Evolutionary conservation across 2,888 invertebrate genomes (phyloP).

Genomic region (Caenorhabditis plicata): DNA sequence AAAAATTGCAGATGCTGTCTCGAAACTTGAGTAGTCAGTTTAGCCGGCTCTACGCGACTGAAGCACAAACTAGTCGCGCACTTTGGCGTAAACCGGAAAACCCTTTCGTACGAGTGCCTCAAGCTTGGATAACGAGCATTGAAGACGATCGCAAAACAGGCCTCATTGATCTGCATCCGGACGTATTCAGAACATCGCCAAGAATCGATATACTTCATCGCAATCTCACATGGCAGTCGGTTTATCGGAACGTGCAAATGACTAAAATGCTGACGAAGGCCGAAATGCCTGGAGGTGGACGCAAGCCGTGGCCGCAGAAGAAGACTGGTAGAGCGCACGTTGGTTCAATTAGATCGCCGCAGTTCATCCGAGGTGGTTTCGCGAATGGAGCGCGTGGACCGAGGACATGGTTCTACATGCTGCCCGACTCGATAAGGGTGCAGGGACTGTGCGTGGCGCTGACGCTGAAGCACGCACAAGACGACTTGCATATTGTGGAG

Average conservation of each 20-base stretch:
- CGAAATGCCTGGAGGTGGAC: slow-evolving; percentile 84
- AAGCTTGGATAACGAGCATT: slow-evolving; percentile 46
- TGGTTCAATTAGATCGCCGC: slow-evolving; percentile 85
- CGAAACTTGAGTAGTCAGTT: slow-evolving; percentile 9
- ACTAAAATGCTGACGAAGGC: slow-evolving; percentile 78
- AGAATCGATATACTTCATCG: slow-evolving; percentile 60
- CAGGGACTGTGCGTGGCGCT: slow-evolving; percentile 78
- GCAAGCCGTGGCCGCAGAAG: slow-evolving; percentile 93
- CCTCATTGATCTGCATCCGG: slow-evolving; percentile 81
- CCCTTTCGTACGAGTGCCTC: slow-evolving; percentile 43
- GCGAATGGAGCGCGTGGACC: slow-evolving; percentile 89
- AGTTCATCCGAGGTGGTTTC: slow-evolving; percentile 73
- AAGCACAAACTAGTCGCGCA: slow-evolving; percentile 12
- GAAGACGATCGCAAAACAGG: slow-evolving; percentile 37
- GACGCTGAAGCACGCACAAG: slow-evolving; percentile 86
- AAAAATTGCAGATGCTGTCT: slow-evolving; percentile 30
- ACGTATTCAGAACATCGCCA: slow-evolving; percentile 57
- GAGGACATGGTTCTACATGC: slow-evolving; percentile 87
- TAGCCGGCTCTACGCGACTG: slow-evolving; percentile 5
- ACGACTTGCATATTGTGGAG: slow-evolving; percentile 88
- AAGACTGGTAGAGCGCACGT: slow-evolving; percentile 86
- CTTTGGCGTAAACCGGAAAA: slow-evolving; percentile 41
- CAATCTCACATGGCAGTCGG: slow-evolving; percentile 74
- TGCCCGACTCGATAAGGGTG: slow-evolving; percentile 78
- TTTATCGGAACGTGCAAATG: slow-evolving; percentile 72